Percentiles rank a stretch among this genome's conserved stretches.
Evolutionary conservation across 2,888 invertebrate genomes (phyloP).

Genomic region (Mechanitis messenoides): DNA sequence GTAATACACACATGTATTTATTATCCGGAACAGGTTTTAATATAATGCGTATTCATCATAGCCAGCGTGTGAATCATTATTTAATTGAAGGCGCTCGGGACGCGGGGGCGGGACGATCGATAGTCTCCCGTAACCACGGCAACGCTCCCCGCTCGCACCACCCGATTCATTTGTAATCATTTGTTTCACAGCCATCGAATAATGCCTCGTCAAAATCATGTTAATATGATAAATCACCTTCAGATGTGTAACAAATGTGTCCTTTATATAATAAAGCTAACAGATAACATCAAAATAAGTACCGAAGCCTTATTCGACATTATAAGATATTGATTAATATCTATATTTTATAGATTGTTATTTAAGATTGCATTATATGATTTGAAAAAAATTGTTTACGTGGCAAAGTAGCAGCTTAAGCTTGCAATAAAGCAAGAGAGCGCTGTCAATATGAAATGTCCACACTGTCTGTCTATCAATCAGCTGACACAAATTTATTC

Average conservation of each 20-base stretch:
- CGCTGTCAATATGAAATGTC: too few relatives aligned
- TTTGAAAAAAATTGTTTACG: too few relatives aligned
- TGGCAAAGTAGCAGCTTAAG: too few relatives aligned
- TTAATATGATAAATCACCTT: constrained; percentile 64
- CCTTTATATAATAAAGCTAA: background rate
- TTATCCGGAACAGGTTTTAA: constrained; percentile 33
- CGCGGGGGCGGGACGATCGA: constrained; percentile 54
- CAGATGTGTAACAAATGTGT: constrained; percentile 18
- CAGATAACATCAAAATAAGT: background rate
- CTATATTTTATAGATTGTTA: too few relatives aligned
- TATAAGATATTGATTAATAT: background rate
- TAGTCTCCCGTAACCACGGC: constrained; percentile 68
- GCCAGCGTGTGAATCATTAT: constrained; percentile 70
- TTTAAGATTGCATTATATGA: too few relatives aligned
- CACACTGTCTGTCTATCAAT: too few relatives aligned
- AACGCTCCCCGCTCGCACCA: constrained; percentile 47
- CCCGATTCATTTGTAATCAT: constrained; percentile 74
- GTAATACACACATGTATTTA: constrained; percentile 28
- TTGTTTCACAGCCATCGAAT: constrained; percentile 72
- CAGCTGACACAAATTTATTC: too few relatives aligned
- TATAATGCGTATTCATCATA: constrained; percentile 54
- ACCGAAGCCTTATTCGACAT: background rate
- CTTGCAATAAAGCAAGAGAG: too few relatives aligned
- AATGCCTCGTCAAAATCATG: constrained; percentile 62
- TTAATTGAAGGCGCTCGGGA: constrained; percentile 62